Evolutionary conservation across 1,140 invertebrate genomes (phyloP).

Genomic region (Magallana angulata): DNA sequence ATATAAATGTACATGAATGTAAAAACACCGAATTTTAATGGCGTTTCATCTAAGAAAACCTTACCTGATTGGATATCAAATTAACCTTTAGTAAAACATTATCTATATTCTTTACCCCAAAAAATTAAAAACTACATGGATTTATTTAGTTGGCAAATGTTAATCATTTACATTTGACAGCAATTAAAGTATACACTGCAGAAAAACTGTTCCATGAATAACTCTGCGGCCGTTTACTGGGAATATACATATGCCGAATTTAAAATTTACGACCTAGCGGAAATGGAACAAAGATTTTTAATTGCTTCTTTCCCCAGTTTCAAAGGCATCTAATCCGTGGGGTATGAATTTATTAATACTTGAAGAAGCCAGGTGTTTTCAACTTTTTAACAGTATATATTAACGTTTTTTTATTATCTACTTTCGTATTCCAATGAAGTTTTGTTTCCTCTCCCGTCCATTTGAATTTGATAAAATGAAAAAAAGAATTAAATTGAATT

Average conservation of each 20-base stretch:
- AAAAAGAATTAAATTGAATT: not conserved
- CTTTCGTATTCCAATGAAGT: not conserved
- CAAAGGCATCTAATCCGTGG: not conserved
- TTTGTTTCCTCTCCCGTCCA: not conserved
- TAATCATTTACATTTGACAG: not conserved
- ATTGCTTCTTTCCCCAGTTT: not conserved
- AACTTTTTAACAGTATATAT: not conserved
- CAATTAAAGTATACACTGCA: not conserved
- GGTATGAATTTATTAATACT: not conserved
- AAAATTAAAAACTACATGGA: not conserved
- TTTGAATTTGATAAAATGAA: not conserved
- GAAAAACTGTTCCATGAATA: not conserved
- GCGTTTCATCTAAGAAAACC: too few relatives aligned
- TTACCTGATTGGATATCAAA: too few relatives aligned
- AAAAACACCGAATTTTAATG: too few relatives aligned
- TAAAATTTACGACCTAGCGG: constrained; percentile 9
- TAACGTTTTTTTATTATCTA: not conserved
- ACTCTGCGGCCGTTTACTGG: not conserved
- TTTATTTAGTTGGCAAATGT: not conserved
- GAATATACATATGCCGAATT: not conserved
- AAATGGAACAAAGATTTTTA: not conserved
- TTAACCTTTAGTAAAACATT: too few relatives aligned
- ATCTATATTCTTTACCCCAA: too few relatives aligned
- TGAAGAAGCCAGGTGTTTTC: not conserved
- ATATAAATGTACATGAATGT: too few relatives aligned